phyloP scores from a whole-genome alignment of 2,888 invertebrate species.

The Lydus trimaculatus region DNA sequence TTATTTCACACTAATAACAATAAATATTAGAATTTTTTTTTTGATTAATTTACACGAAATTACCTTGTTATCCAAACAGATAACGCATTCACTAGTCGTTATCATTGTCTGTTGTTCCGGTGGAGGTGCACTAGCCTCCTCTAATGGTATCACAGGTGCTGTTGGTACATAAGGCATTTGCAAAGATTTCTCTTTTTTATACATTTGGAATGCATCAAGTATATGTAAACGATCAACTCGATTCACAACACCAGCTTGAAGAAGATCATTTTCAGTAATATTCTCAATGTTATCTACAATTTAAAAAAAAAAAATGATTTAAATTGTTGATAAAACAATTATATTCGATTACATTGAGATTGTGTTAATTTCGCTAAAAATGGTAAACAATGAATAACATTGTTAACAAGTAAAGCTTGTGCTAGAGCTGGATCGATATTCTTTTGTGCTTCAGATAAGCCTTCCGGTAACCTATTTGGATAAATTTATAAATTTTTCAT shows the following conservation, averaged over 20 bases:
- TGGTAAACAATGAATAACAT: slow-evolving; percentile 79
- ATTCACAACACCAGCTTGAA: slow-evolving; percentile 66
- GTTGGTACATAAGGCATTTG: slow-evolving; percentile 47
- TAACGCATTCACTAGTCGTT: slow-evolving; percentile 75
- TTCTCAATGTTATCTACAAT: slow-evolving; percentile 58
- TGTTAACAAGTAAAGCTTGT: slow-evolving; percentile 73
- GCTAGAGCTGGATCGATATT: slow-evolving; percentile 72
- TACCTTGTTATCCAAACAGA: slow-evolving; percentile 81
- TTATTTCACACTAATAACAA: slow-evolving; percentile 72
- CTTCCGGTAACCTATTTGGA: slow-evolving; percentile 65
- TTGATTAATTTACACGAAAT: slow-evolving; percentile 42
- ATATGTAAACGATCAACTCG: slow-evolving; percentile 68
- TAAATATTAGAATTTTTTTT: background rate
- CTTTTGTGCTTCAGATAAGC: slow-evolving; percentile 68
- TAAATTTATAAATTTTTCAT: background rate
- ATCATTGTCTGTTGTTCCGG: slow-evolving; percentile 49
- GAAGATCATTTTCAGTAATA: slow-evolving; percentile 66
- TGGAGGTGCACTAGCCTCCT: slow-evolving; percentile 53
- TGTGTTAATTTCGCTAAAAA: slow-evolving; percentile 71
- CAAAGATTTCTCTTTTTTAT: slow-evolving; percentile 58
- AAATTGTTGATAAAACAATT: background rate
- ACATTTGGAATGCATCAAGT: slow-evolving; percentile 69
- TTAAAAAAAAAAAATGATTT: background rate
- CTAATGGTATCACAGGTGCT: slow-evolving; percentile 37
- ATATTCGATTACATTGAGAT: slow-evolving; percentile 56